Conservation (phyloP, 2,113 vertebrate genomes). For the Lipophrys pholis region DNA sequence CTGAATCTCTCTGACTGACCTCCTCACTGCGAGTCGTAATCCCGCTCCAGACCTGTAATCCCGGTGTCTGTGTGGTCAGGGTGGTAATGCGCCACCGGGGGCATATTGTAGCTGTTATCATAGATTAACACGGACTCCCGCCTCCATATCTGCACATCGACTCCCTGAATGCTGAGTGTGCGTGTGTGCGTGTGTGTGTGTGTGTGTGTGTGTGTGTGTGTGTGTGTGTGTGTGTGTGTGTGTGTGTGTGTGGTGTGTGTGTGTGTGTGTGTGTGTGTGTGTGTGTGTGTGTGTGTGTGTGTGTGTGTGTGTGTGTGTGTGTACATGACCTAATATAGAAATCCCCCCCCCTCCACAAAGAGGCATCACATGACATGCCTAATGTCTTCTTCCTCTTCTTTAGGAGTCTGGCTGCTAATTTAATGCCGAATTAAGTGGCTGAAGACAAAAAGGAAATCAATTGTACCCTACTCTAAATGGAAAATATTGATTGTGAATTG, state of each 20-base stretch:
- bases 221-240: no score
- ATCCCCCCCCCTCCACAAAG: slow-evolving; percentile 21
- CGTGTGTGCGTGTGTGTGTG: no score
- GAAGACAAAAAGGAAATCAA: slow-evolving; percentile 32
- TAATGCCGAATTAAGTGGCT: slow-evolving; percentile 17
- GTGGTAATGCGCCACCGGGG: slow-evolving; percentile 54
- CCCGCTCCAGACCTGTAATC: slow-evolving; percentile 24
- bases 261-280: no score
- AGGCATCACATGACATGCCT: not conserved
- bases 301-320: slow-evolving; percentile 27
- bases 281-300: no score
- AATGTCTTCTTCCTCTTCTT: not conserved
- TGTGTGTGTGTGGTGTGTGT: no score
- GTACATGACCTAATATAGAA: slow-evolving; percentile 38
- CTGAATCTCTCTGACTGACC: not conserved
- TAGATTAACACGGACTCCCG: slow-evolving; percentile 65
- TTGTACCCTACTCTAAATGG: slow-evolving; percentile 26
- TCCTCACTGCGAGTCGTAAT: not conserved
- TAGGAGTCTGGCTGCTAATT: slow-evolving; percentile 7
- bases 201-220: no score
- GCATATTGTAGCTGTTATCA: slow-evolving; percentile 66
- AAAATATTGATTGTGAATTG: slow-evolving; percentile 27
- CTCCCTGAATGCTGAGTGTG: slow-evolving; percentile 48
- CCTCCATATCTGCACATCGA: slow-evolving; percentile 47
- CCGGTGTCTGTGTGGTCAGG: slow-evolving; percentile 41